Base-by-base conservation (phyloP, 2,797 vertebrate genomes). In the Chanos chanos region DNA sequence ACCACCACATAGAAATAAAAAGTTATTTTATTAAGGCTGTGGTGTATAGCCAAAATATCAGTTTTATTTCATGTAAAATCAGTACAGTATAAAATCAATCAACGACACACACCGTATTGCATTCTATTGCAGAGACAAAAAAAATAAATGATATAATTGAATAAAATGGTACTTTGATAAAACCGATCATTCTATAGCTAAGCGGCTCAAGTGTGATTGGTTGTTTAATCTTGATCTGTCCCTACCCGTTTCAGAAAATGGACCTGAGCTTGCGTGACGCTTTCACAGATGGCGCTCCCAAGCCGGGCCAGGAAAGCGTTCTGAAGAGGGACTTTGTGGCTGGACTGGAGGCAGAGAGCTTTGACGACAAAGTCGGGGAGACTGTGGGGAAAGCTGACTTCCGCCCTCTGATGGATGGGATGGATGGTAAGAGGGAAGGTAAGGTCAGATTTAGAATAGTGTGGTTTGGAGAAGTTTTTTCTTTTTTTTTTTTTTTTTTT, bases 241-340 rank as follows among this genome's bases (percentile, higher is more conserved):
- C 22, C 27, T 15, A 7, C 49, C 77, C 65, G 18, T 66, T 59
- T 72, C 81, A 77, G 70, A 85, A 75, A 53, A 91, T 91, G 89
- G 89, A 96, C 82, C 90, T 97, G 74, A 95, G 90, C 74, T 90
- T 98, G 66, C 89, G 87, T 19, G 94, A 99, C 10, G 93, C 94
- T 22, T 85, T 87, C 50, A 80, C 64, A 22, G 68, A 63, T 0
- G 83, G 85, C 50, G 63, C 89, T 0, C 88, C 92, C 65, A 72
- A 75, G 51, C 34, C 61, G 9, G 44, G 51, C 59, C 64, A 72
- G 1, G 92, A 92, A 2, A 84, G 89, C 58, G 65, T 83, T 27
- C 81, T 97, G 70, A 94, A 97, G 64, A 87, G 91, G 62, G 95
- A 99, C 81, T 96, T 95, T 66, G 88, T 97, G 1, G 89, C 89